These are phyloP conservation scores for Syrphus vitripennis DNA, from an alignment of 2,888 invertebrate genomes.

Conservation along the genomic window DNA sequence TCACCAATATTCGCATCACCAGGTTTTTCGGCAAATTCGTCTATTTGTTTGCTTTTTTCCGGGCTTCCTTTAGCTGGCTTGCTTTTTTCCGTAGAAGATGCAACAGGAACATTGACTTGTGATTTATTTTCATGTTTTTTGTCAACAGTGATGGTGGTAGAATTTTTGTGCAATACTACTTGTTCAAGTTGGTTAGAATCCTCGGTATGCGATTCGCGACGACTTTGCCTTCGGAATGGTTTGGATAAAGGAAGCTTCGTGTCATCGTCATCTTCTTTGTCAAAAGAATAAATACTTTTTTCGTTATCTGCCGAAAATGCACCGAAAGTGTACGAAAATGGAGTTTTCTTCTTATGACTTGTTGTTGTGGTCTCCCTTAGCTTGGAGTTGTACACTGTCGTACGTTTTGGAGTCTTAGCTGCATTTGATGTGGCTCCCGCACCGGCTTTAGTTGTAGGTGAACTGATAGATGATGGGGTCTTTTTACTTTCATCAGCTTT, in stretches of 20 bases:
- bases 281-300: slow-evolving; percentile 88
- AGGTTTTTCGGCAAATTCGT: slow-evolving; percentile 36
- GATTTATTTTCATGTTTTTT: slow-evolving; percentile 74
- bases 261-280: slow-evolving; percentile 85
- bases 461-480: slow-evolving; percentile 57
- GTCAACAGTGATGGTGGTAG: slow-evolving; percentile 73
- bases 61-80: slow-evolving; percentile 83
- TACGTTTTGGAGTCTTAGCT: slow-evolving; percentile 75
- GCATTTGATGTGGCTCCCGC: slow-evolving; percentile 66
- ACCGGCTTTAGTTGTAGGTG: slow-evolving; percentile 61
- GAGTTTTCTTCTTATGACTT: slow-evolving; percentile 73
- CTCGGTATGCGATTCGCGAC: slow-evolving; percentile 80
- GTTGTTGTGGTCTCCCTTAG: slow-evolving; percentile 81
- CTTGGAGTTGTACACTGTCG: slow-evolving; percentile 83
- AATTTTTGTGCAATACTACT: slow-evolving; percentile 74
- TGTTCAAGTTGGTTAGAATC: slow-evolving; percentile 71
- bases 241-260: slow-evolving; percentile 63
- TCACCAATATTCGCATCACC: slow-evolving; percentile 79
- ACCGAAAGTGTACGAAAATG: slow-evolving; percentile 73
- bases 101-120: slow-evolving; percentile 79
- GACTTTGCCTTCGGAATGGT: slow-evolving; percentile 82
- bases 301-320: slow-evolving; percentile 87
- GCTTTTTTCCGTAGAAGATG: slow-evolving; percentile 79
- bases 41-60: slow-evolving; percentile 74
- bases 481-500: slow-evolving; percentile 65